These are phyloP conservation scores for Psephotus haematonotus DNA, from an alignment of 2,113 vertebrate species.

Conservation along the genomic window DNA sequence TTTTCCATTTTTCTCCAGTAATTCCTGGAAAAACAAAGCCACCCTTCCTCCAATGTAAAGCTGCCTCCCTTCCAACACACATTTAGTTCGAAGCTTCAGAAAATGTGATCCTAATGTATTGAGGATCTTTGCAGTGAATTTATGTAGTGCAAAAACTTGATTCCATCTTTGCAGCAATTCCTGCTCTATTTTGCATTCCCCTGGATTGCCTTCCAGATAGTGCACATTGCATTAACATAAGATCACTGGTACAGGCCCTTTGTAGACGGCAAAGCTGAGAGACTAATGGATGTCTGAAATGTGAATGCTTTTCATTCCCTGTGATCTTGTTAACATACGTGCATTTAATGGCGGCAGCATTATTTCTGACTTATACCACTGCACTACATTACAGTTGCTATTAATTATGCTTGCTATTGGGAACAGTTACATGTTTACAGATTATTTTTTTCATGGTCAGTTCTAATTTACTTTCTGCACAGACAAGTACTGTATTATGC, in stretches of 20 bases:
- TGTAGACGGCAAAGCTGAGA: slow-evolving; percentile 34
- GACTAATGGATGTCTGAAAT: slow-evolving; percentile 50
- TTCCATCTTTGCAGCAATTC: neutral
- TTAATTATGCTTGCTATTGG: slow-evolving; percentile 36
- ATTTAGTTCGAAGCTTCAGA: neutral
- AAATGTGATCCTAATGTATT: neutral
- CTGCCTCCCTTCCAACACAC: neutral
- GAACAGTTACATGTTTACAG: neutral
- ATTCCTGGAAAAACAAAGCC: neutral
- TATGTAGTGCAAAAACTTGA: slow-evolving; percentile 26
- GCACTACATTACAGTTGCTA: slow-evolving; percentile 34
- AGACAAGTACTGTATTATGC: neutral
- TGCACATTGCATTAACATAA: neutral
- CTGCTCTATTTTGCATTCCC: neutral
- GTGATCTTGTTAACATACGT: slow-evolving; percentile 58
- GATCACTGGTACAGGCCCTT: slow-evolving; percentile 10
- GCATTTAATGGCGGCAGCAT: slow-evolving; percentile 33
- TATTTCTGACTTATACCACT: slow-evolving; percentile 48
- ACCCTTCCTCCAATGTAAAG: neutral
- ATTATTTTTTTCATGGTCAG: neutral
- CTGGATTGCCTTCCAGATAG: neutral
- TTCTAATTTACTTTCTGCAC: slow-evolving; percentile 2
- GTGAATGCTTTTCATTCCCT: slow-evolving; percentile 25
- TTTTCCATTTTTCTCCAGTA: neutral
- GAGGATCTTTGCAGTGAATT: slow-evolving; percentile 21